Evolutionary conservation across 2,888 invertebrate species (phyloP).

Genomic region (Caenorhabditis macrosperma): DNA sequence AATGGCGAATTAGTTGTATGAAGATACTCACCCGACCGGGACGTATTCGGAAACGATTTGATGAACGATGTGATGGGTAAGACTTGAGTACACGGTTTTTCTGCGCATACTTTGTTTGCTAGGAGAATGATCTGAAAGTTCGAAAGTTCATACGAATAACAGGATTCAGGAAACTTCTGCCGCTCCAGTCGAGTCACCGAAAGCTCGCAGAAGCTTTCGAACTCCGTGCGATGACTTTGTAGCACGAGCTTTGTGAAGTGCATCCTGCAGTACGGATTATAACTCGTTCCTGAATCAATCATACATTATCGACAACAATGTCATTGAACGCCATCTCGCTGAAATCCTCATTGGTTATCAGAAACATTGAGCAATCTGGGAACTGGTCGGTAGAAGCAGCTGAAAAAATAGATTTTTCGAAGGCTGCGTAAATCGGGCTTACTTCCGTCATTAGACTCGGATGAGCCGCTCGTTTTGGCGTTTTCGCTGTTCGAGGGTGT

Average conservation of each 20-base stretch:
- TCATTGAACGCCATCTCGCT: neutral
- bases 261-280: neutral
- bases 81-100: conserved; percentile 12
- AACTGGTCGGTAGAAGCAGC: neutral
- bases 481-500: neutral
- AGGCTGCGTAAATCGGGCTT: neutral
- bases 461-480: neutral
- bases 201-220: conserved; percentile 4
- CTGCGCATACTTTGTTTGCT: conserved; percentile 5
- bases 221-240: conserved; percentile 17
- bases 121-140: conserved; percentile 30
- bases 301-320: conserved; percentile 5
- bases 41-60: conserved; percentile 3
- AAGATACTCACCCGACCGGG: neutral
- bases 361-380: neutral
- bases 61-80: neutral
- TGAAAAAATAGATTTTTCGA: neutral
- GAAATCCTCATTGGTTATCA: conserved; percentile 25
- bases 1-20: no score
- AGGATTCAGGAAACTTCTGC: conserved; percentile 8
- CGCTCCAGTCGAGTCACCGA: conserved; percentile 5
- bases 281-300: neutral
- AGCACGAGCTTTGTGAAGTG: neutral
- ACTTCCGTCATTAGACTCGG: neutral
- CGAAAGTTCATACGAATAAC: no score